Evolutionary conservation across 2,888 invertebrate genomes (phyloP).

Genomic region (Drosophila siamana): DNA sequence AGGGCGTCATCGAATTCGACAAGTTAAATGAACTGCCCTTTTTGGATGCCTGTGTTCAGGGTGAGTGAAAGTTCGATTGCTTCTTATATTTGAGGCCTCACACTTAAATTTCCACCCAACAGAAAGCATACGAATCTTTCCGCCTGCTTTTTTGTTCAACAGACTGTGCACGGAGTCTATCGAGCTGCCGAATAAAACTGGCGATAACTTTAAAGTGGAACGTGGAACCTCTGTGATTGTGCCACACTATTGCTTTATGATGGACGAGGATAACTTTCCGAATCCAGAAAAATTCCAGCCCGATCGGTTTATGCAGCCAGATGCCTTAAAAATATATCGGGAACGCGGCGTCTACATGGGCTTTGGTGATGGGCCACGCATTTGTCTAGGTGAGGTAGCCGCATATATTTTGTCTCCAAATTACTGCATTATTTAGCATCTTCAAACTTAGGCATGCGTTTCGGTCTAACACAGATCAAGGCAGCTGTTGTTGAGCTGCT

Average conservation of each 20-base stretch:
- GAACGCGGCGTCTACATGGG: slow-evolving; percentile 79
- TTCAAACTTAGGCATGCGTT: slow-evolving; percentile 79
- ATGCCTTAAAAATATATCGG: slow-evolving; percentile 74
- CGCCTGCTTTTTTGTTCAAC: slow-evolving; percentile 65
- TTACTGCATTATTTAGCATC: background rate
- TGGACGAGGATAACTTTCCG: slow-evolving; percentile 76
- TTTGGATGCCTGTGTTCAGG: slow-evolving; percentile 83
- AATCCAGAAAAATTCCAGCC: slow-evolving; percentile 79
- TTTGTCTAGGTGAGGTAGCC: slow-evolving; percentile 78
- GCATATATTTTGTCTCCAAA: background rate
- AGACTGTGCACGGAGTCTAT: slow-evolving; percentile 78
- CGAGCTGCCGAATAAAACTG: slow-evolving; percentile 73
- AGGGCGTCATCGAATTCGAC: slow-evolving; percentile 74
- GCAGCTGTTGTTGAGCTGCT: slow-evolving; percentile 81
- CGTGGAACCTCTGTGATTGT: slow-evolving; percentile 66
- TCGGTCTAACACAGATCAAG: slow-evolving; percentile 83
- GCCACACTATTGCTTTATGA: slow-evolving; percentile 73
- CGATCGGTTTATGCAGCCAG: slow-evolving; percentile 80
- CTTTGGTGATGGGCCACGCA: slow-evolving; percentile 84
- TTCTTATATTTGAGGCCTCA: background rate
- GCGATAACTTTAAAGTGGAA: slow-evolving; percentile 63
- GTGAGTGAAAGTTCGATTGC: slow-evolving; percentile 50
- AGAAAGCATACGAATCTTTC: slow-evolving; percentile 81
- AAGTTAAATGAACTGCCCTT: slow-evolving; percentile 77
- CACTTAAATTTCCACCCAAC: background rate